Conservation (phyloP, 2,888 invertebrate species). For the Lepidonotus clava region DNA sequence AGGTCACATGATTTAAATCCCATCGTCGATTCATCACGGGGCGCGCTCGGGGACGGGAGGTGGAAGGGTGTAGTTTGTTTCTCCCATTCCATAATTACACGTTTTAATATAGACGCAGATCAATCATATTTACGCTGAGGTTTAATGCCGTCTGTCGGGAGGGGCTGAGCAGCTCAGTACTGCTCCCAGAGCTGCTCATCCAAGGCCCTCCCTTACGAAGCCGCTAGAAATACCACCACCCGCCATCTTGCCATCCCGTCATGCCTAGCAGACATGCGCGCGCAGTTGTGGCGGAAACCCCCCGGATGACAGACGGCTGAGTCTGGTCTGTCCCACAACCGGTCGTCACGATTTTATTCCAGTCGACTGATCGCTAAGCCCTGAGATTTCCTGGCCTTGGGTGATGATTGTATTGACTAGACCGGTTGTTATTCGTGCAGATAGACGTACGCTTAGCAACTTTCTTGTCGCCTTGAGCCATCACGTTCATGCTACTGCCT, state of each 20-base stretch:
- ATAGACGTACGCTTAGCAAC: neutral
- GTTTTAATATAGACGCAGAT: neutral
- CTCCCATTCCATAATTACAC: slow-evolving; percentile 7
- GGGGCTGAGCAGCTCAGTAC: too few species aligned
- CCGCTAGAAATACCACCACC: neutral
- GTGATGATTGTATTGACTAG: neutral
- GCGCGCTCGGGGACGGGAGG: too few species aligned
- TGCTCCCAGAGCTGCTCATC: neutral
- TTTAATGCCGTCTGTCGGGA: neutral
- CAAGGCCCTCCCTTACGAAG: neutral
- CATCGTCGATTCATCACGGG: neutral
- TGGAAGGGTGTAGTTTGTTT: neutral
- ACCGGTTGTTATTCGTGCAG: neutral
- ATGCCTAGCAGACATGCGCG: slow-evolving; percentile 13
- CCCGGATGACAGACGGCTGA: neutral
- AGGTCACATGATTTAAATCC: slow-evolving; percentile 24
- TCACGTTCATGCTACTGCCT: too few species aligned
- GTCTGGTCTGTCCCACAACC: neutral
- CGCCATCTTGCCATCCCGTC: neutral
- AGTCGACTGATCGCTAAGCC: neutral
- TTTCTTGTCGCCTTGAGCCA: too few species aligned
- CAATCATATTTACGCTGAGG: slow-evolving; percentile 22
- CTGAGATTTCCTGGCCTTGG: neutral
- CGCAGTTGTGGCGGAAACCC: neutral
- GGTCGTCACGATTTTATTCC: neutral